phyloP scores from a whole-genome alignment of 1,140 invertebrate species.

The Musca vetustissima region DNA sequence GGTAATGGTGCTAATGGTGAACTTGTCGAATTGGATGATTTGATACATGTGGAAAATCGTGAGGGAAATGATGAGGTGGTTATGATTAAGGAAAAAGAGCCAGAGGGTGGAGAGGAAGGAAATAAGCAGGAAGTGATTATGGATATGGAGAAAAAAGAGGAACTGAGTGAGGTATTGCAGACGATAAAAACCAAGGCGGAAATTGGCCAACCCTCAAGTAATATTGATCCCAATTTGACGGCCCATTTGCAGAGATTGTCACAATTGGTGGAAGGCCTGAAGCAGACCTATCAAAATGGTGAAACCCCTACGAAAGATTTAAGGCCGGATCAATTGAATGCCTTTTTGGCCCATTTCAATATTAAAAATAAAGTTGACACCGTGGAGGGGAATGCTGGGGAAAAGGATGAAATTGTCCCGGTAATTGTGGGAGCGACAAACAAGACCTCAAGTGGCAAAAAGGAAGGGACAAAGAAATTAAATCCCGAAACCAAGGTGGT shows the following conservation, averaged over 20 bases:
- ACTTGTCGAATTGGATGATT: slow-evolving; percentile 39
- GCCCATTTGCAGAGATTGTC: slow-evolving; percentile 51
- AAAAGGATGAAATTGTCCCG: slow-evolving; percentile 27
- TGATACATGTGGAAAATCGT: slow-evolving; percentile 35
- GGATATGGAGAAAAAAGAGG: slow-evolving; percentile 16
- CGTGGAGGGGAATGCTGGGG: slow-evolving; percentile 28
- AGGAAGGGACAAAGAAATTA: slow-evolving; percentile 30
- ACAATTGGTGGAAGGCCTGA: slow-evolving; percentile 52
- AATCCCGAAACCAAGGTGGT: slow-evolving; percentile 48
- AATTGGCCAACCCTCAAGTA: slow-evolving; percentile 22
- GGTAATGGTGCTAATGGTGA: slow-evolving; percentile 44
- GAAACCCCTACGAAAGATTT: slow-evolving; percentile 34
- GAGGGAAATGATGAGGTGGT: slow-evolving; percentile 26
- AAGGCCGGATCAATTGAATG: slow-evolving; percentile 52
- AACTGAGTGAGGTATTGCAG: background rate
- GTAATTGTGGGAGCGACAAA: slow-evolving; percentile 16
- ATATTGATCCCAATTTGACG: slow-evolving; percentile 46
- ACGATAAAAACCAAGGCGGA: slow-evolving; percentile 13
- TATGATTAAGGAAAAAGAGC: background rate
- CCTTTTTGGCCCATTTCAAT: slow-evolving; percentile 52
- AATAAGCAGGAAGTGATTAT: background rate
- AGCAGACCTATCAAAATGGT: slow-evolving; percentile 45
- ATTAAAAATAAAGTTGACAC: slow-evolving; percentile 48
- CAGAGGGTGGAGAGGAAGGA: too few relatives aligned
- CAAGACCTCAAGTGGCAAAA: background rate